Evolutionary conservation across 2,113 vertebrate genomes (phyloP).

Genomic region (Galemys pyrenaicus): DNA sequence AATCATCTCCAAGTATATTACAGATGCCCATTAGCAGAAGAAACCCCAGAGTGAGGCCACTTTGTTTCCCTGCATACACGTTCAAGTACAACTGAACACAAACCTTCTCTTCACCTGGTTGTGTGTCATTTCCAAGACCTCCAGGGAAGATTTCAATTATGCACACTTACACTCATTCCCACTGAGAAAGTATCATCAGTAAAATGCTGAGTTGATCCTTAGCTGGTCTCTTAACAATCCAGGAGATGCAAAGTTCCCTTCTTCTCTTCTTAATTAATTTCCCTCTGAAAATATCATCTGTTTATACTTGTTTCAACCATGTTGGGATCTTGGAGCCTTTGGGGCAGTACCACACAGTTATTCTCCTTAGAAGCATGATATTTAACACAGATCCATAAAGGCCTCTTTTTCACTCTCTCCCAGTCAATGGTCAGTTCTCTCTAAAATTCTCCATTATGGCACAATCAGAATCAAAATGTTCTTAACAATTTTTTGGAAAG

Average conservation of each 20-base stretch:
- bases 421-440: neutral
- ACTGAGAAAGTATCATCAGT: neutral
- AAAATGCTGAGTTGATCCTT: neutral
- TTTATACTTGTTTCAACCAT: slow-evolving; percentile 11
- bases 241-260: neutral
- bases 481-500: neutral
- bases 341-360: neutral
- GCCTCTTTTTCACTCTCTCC: neutral
- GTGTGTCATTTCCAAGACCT: neutral
- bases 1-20: neutral
- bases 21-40: neutral
- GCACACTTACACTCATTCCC: neutral
- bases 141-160: neutral
- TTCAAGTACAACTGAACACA: neutral
- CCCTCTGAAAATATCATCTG: neutral
- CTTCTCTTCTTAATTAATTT: neutral
- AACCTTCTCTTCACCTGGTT: neutral
- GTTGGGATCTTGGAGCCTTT: neutral
- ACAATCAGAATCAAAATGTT: neutral
- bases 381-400: slow-evolving; percentile 17
- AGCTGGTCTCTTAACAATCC: neutral
- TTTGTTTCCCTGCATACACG: neutral
- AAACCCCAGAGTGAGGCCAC: neutral
- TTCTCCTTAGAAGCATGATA: neutral
- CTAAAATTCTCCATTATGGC: neutral